phyloP scores from a whole-genome alignment of 2,888 invertebrate species.

The Brachypalpus laphriformis region DNA sequence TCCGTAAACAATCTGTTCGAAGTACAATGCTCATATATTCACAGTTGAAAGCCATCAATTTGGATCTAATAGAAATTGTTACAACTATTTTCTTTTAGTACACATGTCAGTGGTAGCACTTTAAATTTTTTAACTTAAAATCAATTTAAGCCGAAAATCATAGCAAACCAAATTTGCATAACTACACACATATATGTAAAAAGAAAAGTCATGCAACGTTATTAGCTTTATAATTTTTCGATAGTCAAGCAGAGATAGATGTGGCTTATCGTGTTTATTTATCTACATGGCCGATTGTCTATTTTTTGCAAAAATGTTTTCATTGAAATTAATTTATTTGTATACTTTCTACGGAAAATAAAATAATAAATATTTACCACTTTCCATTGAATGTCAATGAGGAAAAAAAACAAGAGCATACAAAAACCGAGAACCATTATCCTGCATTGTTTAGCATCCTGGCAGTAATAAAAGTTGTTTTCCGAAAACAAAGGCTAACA shows the following conservation, averaged over 20 bases:
- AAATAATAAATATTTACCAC: slow-evolving; percentile 9
- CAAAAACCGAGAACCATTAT: slow-evolving; percentile 51
- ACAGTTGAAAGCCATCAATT: too few species aligned
- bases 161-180: not conserved
- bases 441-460: slow-evolving; percentile 35
- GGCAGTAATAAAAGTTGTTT: slow-evolving; percentile 43
- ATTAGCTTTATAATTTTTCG: not conserved
- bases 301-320: not conserved
- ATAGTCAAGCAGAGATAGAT: not conserved
- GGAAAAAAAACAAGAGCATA: too few species aligned
- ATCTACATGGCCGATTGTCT: not conserved
- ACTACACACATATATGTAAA: too few species aligned
- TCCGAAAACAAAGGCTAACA: slow-evolving; percentile 44
- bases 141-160: not conserved
- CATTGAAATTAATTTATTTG: not conserved
- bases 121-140: not conserved
- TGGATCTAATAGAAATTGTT: too few species aligned
- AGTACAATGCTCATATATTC: too few species aligned
- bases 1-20: too few species aligned
- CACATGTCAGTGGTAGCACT: too few species aligned
- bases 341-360: not conserved
- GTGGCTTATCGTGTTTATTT: not conserved
- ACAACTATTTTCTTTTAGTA: too few species aligned
- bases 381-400: not conserved
- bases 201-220: not conserved